These are phyloP conservation scores for Eospalax fontanierii DNA, from an alignment of 2,797 vertebrate species.

Conservation along the genomic window DNA sequence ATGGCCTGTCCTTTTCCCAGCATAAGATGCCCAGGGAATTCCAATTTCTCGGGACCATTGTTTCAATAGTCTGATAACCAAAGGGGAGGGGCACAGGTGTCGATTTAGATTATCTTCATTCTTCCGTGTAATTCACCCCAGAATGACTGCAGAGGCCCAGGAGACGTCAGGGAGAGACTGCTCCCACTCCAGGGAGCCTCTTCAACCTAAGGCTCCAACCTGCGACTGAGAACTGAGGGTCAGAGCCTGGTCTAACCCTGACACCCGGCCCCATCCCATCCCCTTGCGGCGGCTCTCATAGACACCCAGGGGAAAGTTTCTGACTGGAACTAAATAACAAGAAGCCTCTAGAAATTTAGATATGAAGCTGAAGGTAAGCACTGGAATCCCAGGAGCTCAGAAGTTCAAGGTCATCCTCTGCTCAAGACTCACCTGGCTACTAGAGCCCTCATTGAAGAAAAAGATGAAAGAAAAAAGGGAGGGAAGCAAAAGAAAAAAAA, in stretches of 20 bases:
- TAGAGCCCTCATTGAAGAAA: background rate
- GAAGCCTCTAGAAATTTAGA: conserved; percentile 1
- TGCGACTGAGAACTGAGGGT: background rate
- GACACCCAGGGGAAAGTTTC: background rate
- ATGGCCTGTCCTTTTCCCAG: too few relatives aligned
- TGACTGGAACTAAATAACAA: conserved; percentile 25
- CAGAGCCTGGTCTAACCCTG: background rate
- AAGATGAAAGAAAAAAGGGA: background rate
- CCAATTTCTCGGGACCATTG: background rate
- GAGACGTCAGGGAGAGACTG: background rate
- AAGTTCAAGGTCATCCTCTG: background rate
- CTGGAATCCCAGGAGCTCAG: background rate
- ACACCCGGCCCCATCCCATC: background rate
- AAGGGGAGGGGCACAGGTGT: too few relatives aligned
- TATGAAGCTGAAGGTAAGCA: background rate
- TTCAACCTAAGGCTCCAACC: background rate
- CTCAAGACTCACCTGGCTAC: background rate
- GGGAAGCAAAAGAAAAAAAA: background rate
- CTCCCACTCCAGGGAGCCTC: background rate
- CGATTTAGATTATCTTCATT: background rate
- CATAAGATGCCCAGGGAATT: background rate
- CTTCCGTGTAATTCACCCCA: too few relatives aligned
- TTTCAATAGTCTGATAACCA: background rate
- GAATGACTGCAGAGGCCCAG: background rate
- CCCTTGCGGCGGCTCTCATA: background rate